Evolutionary conservation across 2,113 vertebrate genomes (phyloP).

Genomic region (Chinchilla lanigera): DNA sequence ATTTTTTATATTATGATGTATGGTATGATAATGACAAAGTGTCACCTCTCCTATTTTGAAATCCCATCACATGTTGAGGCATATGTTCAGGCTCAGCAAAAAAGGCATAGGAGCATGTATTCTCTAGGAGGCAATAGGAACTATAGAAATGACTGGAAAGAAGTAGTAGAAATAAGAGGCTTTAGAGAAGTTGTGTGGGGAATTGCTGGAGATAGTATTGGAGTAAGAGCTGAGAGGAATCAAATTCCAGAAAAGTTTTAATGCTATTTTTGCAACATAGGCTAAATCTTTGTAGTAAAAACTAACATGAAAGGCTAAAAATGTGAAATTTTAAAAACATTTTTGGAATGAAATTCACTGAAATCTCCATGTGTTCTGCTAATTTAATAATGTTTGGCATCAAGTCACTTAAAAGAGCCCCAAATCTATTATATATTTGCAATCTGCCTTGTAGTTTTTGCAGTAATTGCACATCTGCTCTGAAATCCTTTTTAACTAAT

Average conservation of each 20-base stretch:
- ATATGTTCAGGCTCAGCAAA: conserved; percentile 20
- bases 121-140: neutral
- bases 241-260: conserved; percentile 17
- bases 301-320: neutral
- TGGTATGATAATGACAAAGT: conserved; percentile 38
- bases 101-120: neutral
- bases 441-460: conserved; percentile 50
- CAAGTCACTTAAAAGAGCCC: conserved; percentile 49
- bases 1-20: neutral
- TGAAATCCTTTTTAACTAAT: conserved; percentile 53
- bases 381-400: conserved; percentile 67
- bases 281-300: conserved; percentile 13
- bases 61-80: neutral
- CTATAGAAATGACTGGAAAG: conserved; percentile 8
- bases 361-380: conserved; percentile 13
- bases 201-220: conserved; percentile 6
- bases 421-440: conserved; percentile 41
- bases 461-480: conserved; percentile 46
- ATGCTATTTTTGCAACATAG: conserved; percentile 29
- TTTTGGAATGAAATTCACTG: conserved; percentile 49
- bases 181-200: conserved; percentile 18
- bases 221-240: neutral
- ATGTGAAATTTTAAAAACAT: conserved; percentile 34
- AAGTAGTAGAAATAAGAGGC: neutral
- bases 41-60: conserved; percentile 39